Conservation (phyloP, 2,113 vertebrate species). For the Aptenodytes patagonicus region DNA sequence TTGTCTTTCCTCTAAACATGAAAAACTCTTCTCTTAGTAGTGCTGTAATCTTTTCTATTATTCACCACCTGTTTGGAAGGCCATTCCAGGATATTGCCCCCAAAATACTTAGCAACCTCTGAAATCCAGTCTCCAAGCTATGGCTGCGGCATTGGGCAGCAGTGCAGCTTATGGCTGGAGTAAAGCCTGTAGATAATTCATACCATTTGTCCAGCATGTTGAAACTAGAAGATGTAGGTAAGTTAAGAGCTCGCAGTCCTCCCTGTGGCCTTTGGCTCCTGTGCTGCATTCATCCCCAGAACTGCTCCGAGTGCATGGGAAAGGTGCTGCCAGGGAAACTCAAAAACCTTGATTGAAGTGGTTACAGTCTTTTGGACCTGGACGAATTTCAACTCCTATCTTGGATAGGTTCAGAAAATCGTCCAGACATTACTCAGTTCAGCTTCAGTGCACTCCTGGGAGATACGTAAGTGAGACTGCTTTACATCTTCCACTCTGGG, state of each 20-base stretch:
- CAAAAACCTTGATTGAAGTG: neutral
- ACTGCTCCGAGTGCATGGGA: neutral
- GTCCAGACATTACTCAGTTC: neutral
- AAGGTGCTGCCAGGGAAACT: neutral
- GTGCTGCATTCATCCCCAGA: neutral
- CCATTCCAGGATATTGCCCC: neutral
- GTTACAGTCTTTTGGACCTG: neutral
- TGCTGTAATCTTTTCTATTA: neutral
- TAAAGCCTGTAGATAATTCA: neutral
- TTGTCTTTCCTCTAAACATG: neutral
- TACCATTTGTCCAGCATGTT: neutral
- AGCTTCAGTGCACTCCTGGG: neutral
- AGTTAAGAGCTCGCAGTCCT: neutral
- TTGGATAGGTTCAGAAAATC: slow-evolving; percentile 19
- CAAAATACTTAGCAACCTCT: neutral
- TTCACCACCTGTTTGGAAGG: neutral
- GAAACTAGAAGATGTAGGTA: neutral
- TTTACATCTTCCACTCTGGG: neutral
- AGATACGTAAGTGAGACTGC: neutral
- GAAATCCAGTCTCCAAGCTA: neutral
- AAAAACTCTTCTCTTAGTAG: neutral
- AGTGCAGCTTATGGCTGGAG: neutral
- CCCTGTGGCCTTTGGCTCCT: neutral
- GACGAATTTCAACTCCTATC: slow-evolving; percentile 5
- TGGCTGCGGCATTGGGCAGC: accelerated